Base-by-base conservation (phyloP, 2,888 invertebrate species). In the Diarsia brunnea region DNA sequence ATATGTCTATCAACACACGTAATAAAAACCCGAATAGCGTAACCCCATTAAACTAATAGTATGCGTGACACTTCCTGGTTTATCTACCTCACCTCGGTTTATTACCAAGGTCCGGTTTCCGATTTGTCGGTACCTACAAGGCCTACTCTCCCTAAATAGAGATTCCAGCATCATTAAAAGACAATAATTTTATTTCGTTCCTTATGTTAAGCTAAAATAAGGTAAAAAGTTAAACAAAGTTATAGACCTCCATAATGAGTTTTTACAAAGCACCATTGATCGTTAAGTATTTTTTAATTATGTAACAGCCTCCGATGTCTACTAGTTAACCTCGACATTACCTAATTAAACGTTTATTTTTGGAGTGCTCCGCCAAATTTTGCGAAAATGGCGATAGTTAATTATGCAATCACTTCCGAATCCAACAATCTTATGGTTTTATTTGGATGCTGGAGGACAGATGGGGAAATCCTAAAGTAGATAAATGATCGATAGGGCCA, bases 271-370 rank as follows among this genome's bases (percentile, higher is more conserved):
- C 24, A 14, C 8, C 1, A 11, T 19, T 47, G 21, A 24, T 53
- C 45, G 14, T 75, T 27, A 58, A 49, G 16, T 45, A 14, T 63
- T 0, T 78, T 77, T 55, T 24, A 58, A 47, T 55, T 69, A 77
- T 31, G 2, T 70, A 68, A 67, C 58, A 64, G n/a, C 19, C 47
- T 69, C 24, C 63, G 10, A 60, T 69, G 8, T 58, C 31, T 69
- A 69, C 58, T 43, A 69, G 73, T 72, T 71, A 63, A 43, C 82
- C 82, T 82, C 68, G 70, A 63, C 45, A 55, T 72, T 74, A 49
- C 69, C 68, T 61, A 71, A 82, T 43, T 63, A 49, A 74, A 71
- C 63, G 8, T 3, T 51, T 71, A 65, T 69, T 66, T 64, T 73
- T 73, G 47, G 60, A 60, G 12, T 16, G 78, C 12, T 16, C 5